Conservation (phyloP, 2,797 vertebrate genomes). For the Cynodonichthys magdalenae region DNA sequence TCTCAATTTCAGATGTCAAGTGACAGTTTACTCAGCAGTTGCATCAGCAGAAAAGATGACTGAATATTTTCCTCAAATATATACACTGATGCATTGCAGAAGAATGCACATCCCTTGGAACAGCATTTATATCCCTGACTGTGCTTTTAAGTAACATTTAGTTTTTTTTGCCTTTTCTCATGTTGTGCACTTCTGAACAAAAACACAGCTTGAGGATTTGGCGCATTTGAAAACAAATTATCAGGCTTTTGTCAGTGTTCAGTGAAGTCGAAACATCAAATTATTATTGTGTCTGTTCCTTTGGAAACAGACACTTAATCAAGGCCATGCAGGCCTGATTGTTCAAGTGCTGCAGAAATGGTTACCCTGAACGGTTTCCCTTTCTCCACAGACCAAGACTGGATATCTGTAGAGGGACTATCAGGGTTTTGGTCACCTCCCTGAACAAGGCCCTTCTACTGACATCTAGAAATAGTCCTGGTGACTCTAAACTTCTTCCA, state of each 20-base stretch:
- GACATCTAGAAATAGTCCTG: no score
- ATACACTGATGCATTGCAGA: background rate
- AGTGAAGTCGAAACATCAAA: conserved; percentile 14
- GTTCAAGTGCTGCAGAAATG: no score
- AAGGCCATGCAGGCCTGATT: no score
- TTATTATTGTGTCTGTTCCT: background rate
- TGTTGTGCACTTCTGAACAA: background rate
- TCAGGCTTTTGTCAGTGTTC: conserved; percentile 1
- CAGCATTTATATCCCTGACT: conserved; percentile 15
- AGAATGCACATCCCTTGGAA: conserved; percentile 10
- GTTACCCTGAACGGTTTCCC: no score
- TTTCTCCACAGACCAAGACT: no score
- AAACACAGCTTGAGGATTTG: conserved; percentile 7
- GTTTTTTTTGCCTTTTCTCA: conserved; percentile 35
- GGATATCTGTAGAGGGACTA: no score
- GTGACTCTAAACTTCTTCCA: no score
- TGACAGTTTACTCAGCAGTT: conserved; percentile 26
- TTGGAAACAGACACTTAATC: no score
- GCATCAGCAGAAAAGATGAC: conserved; percentile 30
- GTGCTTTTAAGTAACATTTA: background rate
- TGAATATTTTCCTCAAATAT: conserved; percentile 25
- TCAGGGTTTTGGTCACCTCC: no score
- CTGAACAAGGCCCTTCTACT: no score
- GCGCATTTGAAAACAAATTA: conserved; percentile 17
- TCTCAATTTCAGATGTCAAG: conserved; percentile 45